These are phyloP conservation scores for Lophius piscatorius DNA, from an alignment of 2,113 vertebrate genomes.

Conservation along the genomic window DNA sequence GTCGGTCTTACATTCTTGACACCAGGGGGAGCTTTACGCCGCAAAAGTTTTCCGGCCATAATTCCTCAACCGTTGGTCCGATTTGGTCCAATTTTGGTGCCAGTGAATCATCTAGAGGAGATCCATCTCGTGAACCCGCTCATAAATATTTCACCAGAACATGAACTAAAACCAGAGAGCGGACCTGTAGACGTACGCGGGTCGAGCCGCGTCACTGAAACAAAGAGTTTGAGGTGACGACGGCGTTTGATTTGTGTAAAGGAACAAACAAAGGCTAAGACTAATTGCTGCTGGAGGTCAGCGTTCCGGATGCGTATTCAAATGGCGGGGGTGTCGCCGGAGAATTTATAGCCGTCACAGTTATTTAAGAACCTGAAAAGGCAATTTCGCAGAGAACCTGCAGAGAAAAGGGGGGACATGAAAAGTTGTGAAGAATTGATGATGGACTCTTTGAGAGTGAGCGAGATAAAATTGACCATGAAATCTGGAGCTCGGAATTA, in stretches of 20 bases:
- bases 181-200: constrained; percentile 7
- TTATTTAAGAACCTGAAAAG: constrained; percentile 81
- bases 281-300: constrained; percentile 84
- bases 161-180: constrained; percentile 1
- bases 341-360: constrained; percentile 78
- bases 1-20: no score
- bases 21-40: no score
- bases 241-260: constrained; percentile 67
- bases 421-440: constrained; percentile 85
- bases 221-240: constrained; percentile 44
- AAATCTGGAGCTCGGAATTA: constrained; percentile 82
- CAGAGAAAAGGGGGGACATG: constrained; percentile 80
- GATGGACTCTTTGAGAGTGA: constrained; percentile 80
- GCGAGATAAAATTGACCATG: constrained; percentile 85
- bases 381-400: constrained; percentile 79
- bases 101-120: no score
- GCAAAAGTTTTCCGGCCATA: no score
- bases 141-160: neutral
- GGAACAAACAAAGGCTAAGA: constrained; percentile 78
- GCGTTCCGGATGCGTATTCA: constrained; percentile 71
- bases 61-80: no score
- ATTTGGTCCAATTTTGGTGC: no score
- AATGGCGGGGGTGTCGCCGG: constrained; percentile 64
- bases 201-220: constrained; percentile 16
- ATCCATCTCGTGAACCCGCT: no score